Base-by-base conservation (phyloP, 64 coral and sea anemone species). In the Pocillopora verrucosa region DNA sequence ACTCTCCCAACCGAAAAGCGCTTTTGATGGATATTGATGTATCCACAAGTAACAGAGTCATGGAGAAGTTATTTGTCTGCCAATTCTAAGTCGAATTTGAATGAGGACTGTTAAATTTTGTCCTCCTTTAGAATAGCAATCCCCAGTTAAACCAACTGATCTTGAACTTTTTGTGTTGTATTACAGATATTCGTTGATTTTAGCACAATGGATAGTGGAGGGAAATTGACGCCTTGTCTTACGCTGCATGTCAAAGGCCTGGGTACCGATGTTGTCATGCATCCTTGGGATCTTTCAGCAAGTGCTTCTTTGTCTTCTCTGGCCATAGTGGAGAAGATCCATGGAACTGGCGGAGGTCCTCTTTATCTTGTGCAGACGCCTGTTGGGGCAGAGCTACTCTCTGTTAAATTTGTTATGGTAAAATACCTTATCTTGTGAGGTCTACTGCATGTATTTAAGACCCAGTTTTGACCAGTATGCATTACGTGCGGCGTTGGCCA, bases 301-400 rank as follows among this genome's bases (percentile, higher is more conserved):
- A 93, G 69, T 59, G 97, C 91, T 25, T 95, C 94, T 61, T 88
- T 99, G 73, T 94, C 93, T 11, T 92, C 94, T 17, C 64, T 99
- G 35, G 89, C 90, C 30, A 68, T 96, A 80, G 83, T 90, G 37
- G 96, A 98, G 83, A 95, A 95, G 96, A 95, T 77, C 59, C 83
- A 73, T 90, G 96, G 96, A 2, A 36, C 74, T 12, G 91, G 81
- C 59, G 91, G 90, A 63, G 93, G 59, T 3, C 96, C 96, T 2
- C 73, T 98, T 17, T 73, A 95, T 61, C 84, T 99, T 69, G 57
- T 99, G 15, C 76, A 92, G 61, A 99, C 97, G 22, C 97, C 97
- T 73, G 82, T 76, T 45, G 94, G 91, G 81, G 87, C 91, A 59
- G 93, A 95, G 15, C 74, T 99, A 25, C 83, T 99, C 12, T 90